These are phyloP conservation scores for Pitangus sulphuratus DNA, from an alignment of 2,797 vertebrate genomes.

Conservation along the genomic window DNA sequence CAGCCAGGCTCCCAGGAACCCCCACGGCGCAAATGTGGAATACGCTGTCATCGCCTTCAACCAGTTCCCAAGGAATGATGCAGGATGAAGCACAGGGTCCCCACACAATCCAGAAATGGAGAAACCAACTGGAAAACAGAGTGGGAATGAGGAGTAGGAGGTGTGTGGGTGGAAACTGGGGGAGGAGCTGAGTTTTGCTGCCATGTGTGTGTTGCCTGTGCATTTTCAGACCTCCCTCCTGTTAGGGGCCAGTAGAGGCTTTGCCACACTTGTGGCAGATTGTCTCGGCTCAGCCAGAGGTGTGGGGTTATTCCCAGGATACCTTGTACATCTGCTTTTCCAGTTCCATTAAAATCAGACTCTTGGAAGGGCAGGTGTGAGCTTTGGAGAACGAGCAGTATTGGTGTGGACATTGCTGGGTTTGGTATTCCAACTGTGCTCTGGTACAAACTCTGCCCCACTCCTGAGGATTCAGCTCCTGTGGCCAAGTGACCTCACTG, in stretches of 20 bases:
- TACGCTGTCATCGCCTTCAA: neutral
- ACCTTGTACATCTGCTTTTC: neutral
- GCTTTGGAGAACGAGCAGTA: neutral
- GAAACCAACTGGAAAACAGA: neutral
- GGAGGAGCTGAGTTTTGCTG: neutral
- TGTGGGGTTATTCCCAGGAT: neutral
- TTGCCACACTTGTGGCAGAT: neutral
- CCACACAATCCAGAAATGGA: neutral
- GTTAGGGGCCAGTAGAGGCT: neutral
- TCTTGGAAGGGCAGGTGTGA: neutral
- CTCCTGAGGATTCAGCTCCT: neutral
- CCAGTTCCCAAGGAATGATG: rapidly evolving
- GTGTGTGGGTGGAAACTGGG: neutral
- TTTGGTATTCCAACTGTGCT: neutral
- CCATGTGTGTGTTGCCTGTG: neutral
- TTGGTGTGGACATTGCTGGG: rapidly evolving
- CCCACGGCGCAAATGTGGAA: neutral
- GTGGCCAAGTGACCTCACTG: neutral
- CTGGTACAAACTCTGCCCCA: neutral
- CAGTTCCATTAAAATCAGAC: neutral
- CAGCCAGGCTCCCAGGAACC: neutral
- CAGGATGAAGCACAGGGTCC: neutral
- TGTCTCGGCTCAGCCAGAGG: neutral
- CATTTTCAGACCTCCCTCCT: neutral
- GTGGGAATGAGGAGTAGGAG: neutral